These are phyloP conservation scores for Branchipolynoe longqiensis DNA, from an alignment of 2,888 invertebrate species.

Conservation along the genomic window DNA sequence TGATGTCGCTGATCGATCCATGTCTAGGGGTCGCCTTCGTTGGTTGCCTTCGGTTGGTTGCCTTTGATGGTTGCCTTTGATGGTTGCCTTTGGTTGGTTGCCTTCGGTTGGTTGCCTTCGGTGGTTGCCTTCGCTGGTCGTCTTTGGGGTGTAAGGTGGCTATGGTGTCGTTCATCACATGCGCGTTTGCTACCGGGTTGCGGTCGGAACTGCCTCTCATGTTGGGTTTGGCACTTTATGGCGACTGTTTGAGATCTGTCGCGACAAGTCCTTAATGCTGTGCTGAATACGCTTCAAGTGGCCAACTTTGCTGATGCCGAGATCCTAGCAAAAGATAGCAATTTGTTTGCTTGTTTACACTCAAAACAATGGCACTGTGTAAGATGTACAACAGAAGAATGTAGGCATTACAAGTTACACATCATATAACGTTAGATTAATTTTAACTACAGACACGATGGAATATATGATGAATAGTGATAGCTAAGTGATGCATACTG, in stretches of 20 bases:
- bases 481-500: no score
- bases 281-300: slow-evolving; percentile 97
- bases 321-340: slow-evolving; percentile 85
- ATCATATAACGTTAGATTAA: no score
- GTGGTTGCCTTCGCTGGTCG: not conserved
- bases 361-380: no score
- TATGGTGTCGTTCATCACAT: not conserved
- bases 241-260: slow-evolving; percentile 70
- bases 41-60: not conserved
- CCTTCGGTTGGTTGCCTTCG: not conserved
- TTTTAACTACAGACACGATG: no score
- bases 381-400: no score
- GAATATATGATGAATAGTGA: no score
- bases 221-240: slow-evolving; percentile 14
- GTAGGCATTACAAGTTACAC: no score
- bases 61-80: not conserved
- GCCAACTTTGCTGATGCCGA: slow-evolving; percentile 96
- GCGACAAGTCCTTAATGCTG: slow-evolving; percentile 90
- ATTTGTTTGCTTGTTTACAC: not conserved
- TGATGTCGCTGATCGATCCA: not conserved
- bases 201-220: no score
- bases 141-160: not conserved
- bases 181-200: no score
- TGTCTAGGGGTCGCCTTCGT: not conserved
- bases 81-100: no score